A percentile compares a stretch with the other conserved stretches of the same genome.
Evolutionary conservation across 2,797 vertebrate species (phyloP).

Genomic region (Coranthus polyacanthus): DNA sequence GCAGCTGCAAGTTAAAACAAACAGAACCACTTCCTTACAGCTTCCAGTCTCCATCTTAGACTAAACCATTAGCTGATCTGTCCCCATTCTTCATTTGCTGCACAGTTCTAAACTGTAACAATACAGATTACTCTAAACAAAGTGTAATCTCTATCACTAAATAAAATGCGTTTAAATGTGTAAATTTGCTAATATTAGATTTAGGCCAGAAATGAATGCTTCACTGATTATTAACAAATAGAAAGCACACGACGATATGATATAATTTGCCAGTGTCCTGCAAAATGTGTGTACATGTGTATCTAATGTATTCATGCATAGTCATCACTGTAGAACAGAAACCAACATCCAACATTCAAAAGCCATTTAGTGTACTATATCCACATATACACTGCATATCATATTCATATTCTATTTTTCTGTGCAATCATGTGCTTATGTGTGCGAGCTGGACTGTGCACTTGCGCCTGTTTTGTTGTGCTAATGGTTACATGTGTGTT

Average conservation of each 20-base stretch:
- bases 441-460: neutral
- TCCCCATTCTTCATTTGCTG: too few relatives aligned
- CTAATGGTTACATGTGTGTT: neutral
- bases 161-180: neutral
- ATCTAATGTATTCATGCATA: neutral
- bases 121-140: too few relatives aligned
- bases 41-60: neutral
- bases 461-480: constrained; percentile 13
- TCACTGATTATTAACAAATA: constrained; percentile 58
- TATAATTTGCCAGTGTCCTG: too few relatives aligned
- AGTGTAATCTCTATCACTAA: neutral
- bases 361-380: constrained; percentile 24
- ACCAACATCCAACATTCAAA: constrained; percentile 28
- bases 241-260: neutral
- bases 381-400: constrained; percentile 42
- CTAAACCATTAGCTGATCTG: neutral
- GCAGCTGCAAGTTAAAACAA: too few relatives aligned
- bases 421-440: constrained; percentile 4
- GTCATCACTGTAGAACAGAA: constrained; percentile 1
- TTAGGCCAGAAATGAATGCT: neutral
- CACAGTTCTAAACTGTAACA: too few relatives aligned
- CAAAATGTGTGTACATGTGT: too few relatives aligned
- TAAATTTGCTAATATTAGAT: too few relatives aligned
- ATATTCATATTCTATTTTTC: constrained; percentile 33
- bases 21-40: neutral